Percentiles rank a stretch among this genome's conserved stretches.
Conservation (phyloP, 2,113 vertebrate genomes). For the Promerops cafer region DNA sequence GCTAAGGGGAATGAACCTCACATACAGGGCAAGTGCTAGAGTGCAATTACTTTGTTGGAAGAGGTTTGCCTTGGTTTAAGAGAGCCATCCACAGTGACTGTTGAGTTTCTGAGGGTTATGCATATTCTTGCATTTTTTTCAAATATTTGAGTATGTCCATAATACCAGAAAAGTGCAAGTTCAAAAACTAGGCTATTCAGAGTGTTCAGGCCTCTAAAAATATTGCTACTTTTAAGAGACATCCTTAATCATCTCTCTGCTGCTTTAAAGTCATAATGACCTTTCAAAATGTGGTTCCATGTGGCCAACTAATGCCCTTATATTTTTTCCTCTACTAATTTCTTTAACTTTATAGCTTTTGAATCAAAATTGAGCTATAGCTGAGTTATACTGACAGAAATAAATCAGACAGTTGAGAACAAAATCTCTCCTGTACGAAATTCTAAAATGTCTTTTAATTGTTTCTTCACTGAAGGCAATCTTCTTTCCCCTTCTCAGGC, state of each 20-base stretch:
- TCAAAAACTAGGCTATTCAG: neutral
- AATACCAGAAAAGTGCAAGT: neutral
- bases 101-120: neutral
- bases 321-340: neutral
- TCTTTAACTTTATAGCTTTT: neutral
- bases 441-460: neutral
- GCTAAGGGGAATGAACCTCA: neutral
- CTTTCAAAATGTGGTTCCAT: neutral
- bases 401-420: neutral
- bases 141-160: neutral
- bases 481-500: neutral
- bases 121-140: neutral
- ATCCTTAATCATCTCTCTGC: neutral
- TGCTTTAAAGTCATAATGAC: neutral
- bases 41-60: neutral
- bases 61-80: neutral
- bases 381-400: neutral
- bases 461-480: neutral
- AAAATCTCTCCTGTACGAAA: neutral
- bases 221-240: neutral
- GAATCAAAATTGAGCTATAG: neutral
- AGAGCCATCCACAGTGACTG: rapidly evolving
- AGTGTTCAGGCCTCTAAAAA: neutral
- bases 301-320: neutral
- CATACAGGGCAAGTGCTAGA: neutral